phyloP scores from a whole-genome alignment of 2,797 vertebrate genomes.

The Buphagus erythrorhynchus region DNA sequence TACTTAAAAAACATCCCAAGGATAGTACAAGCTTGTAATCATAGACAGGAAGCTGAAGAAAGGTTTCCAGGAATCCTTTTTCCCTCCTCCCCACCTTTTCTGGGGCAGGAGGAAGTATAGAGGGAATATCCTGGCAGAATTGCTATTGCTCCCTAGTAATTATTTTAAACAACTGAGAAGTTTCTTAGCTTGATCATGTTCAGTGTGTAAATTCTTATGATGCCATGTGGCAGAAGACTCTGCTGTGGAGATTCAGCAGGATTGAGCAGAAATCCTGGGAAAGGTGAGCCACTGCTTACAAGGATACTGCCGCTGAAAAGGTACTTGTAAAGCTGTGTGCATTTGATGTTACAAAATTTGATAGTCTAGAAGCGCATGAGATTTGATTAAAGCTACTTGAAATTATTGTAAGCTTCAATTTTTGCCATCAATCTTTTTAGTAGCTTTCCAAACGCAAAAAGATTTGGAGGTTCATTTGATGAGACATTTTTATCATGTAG shows the following conservation, averaged over 20 bases:
- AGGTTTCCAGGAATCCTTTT: neutral
- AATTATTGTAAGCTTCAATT: neutral
- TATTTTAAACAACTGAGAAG: neutral
- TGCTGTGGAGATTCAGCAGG: neutral
- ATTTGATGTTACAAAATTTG: neutral
- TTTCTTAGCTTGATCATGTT: neutral
- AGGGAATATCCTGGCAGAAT: neutral
- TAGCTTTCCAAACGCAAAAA: neutral
- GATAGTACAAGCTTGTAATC: neutral
- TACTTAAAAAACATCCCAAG: neutral
- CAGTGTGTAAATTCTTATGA: fast-evolving
- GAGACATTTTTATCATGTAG: neutral
- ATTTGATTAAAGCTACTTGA: neutral
- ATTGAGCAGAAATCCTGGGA: neutral
- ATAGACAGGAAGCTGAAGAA: neutral
- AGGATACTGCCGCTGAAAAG: neutral
- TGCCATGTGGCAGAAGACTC: neutral
- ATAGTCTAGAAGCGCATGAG: neutral
- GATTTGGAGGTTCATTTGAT: neutral
- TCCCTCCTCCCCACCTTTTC: neutral
- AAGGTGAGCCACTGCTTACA: neutral
- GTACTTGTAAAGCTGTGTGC: neutral
- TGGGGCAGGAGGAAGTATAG: neutral
- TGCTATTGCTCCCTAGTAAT: neutral
- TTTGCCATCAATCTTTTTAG: neutral